These are phyloP conservation scores for Pyrrhia umbra DNA, from an alignment of 2,888 invertebrate species.

Conservation along the genomic window DNA sequence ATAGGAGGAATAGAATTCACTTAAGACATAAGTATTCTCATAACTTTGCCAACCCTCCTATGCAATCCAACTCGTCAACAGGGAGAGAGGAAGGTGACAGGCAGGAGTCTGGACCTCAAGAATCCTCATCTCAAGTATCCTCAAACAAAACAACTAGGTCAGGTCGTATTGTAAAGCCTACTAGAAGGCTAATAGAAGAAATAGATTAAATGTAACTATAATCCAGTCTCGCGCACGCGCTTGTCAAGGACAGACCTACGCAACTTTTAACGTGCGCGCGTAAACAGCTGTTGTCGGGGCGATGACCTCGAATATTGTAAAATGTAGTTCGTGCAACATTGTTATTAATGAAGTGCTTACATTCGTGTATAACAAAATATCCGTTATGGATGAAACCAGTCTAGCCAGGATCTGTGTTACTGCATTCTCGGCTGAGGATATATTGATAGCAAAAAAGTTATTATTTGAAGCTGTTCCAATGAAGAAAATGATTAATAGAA, in stretches of 20 bases:
- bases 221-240: too few species aligned
- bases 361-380: conserved; percentile 2
- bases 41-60: too few species aligned
- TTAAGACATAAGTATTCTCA: too few species aligned
- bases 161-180: too few species aligned
- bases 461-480: conserved; percentile 1
- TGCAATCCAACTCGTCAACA: too few species aligned
- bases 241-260: not conserved
- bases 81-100: too few species aligned
- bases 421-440: not conserved
- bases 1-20: too few species aligned
- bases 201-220: too few species aligned
- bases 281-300: not conserved
- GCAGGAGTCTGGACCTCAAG: too few species aligned
- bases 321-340: not conserved
- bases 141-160: too few species aligned
- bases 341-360: not conserved
- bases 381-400: not conserved
- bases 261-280: not conserved
- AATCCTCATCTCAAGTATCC: too few species aligned
- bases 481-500: not conserved
- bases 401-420: conserved; percentile 1
- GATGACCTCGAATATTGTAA: not conserved
- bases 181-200: too few species aligned
- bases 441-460: not conserved